Percentiles rank a stretch among this genome's conserved stretches.
These are phyloP conservation scores for Agrochola lychnidis DNA, from an alignment of 2,888 invertebrate genomes.

Conservation along the genomic window DNA sequence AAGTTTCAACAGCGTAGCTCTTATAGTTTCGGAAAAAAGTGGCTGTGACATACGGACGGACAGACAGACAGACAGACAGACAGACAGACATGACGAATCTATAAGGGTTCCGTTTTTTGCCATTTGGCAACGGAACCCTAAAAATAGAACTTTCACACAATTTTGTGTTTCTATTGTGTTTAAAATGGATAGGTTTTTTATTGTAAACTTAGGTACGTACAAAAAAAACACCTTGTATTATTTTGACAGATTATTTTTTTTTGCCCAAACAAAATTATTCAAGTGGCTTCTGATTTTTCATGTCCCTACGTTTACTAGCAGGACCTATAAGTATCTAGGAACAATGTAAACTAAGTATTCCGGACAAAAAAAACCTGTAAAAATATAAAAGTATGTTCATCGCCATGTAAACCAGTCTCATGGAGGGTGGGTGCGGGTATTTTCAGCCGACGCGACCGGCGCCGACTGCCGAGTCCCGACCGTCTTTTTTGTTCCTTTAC, in stretches of 20 bases:
- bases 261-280: neutral
- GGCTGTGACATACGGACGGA: too few relatives aligned
- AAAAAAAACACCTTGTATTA: neutral
- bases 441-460: constrained; percentile 81
- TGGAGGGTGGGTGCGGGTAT: constrained; percentile 75
- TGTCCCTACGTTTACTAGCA: neutral
- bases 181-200: neutral
- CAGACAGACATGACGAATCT: too few relatives aligned
- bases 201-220: neutral
- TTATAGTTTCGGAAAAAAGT: too few relatives aligned
- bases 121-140: too few relatives aligned
- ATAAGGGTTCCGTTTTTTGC: too few relatives aligned
- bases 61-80: too few relatives aligned
- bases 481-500: constrained; percentile 76
- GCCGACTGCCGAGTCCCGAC: constrained; percentile 73
- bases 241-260: neutral
- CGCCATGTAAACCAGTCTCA: constrained; percentile 73
- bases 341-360: neutral
- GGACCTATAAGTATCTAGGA: neutral
- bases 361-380: neutral
- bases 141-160: neutral
- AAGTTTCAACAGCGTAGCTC: too few relatives aligned
- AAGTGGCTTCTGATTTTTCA: neutral
- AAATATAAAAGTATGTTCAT: constrained; percentile 6
- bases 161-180: neutral